Percentiles rank a stretch among this genome's conserved stretches.
Conservation (phyloP, 2,797 vertebrate species). For the Mormyrus proboscirostris region DNA sequence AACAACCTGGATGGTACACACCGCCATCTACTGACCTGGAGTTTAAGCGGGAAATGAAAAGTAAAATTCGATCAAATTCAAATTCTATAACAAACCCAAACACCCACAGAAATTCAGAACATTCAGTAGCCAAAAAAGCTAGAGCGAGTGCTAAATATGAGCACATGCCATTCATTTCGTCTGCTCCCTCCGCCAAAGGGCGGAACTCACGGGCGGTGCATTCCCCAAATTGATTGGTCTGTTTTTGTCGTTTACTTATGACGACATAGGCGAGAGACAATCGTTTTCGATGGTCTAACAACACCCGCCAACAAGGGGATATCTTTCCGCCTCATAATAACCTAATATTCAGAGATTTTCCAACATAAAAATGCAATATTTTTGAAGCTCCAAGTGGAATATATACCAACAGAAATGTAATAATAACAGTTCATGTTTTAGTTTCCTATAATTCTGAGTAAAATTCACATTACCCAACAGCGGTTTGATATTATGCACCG, state of each 20-base stretch:
- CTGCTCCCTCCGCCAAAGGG: background rate
- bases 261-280: conserved; percentile 49
- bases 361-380: background rate
- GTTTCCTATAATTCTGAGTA: background rate
- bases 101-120: background rate
- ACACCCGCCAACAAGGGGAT: conserved; percentile 14
- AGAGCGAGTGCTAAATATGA: background rate
- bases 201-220: background rate
- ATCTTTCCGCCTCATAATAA: conserved; percentile 56
- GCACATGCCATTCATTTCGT: background rate
- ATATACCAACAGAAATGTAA: background rate
- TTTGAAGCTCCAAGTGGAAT: background rate
- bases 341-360: background rate
- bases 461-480: background rate
- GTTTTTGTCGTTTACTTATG: background rate
- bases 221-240: background rate
- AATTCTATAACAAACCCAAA: background rate
- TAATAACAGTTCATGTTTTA: background rate
- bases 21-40: background rate
- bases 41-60: background rate
- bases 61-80: background rate
- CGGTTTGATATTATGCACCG: conserved; percentile 42
- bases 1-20: background rate
- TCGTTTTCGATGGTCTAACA: conserved; percentile 66
- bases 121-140: background rate